These are phyloP conservation scores for Myzus persicae DNA, from an alignment of 1,140 invertebrate species.

Conservation along the genomic window DNA sequence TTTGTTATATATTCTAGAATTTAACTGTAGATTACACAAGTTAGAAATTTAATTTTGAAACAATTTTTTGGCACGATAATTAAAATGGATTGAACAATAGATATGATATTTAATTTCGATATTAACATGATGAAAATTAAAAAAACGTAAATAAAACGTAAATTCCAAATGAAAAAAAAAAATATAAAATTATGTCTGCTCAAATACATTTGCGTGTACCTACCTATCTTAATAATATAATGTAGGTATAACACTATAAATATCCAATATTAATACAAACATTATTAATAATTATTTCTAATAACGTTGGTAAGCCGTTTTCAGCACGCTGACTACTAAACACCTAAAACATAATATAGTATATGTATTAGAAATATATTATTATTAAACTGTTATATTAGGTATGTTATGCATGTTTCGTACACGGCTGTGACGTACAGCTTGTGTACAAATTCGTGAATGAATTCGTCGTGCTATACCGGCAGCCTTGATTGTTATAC, in stretches of 20 bases:
- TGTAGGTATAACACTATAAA: not conserved
- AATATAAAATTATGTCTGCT: too few species aligned
- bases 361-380: not conserved
- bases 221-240: too few species aligned
- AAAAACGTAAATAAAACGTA: too few species aligned
- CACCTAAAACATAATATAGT: not conserved
- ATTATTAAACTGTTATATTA: not conserved
- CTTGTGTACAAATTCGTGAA: not conserved
- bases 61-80: fast-evolving
- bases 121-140: not conserved
- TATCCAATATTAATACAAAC: not conserved
- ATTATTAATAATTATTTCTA: not conserved
- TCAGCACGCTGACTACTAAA: not conserved
- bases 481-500: constrained; percentile 34
- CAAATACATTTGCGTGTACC: too few species aligned
- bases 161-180: too few species aligned
- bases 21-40: not conserved
- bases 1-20: not conserved
- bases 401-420: not conserved
- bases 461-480: not conserved
- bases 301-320: not conserved
- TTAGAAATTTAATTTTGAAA: not conserved
- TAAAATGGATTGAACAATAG: not conserved
- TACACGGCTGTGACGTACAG: not conserved
- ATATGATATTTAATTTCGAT: not conserved